These are phyloP conservation scores for Chydorus sphaericus DNA, from an alignment of 2,888 invertebrate genomes.

Conservation along the genomic window DNA sequence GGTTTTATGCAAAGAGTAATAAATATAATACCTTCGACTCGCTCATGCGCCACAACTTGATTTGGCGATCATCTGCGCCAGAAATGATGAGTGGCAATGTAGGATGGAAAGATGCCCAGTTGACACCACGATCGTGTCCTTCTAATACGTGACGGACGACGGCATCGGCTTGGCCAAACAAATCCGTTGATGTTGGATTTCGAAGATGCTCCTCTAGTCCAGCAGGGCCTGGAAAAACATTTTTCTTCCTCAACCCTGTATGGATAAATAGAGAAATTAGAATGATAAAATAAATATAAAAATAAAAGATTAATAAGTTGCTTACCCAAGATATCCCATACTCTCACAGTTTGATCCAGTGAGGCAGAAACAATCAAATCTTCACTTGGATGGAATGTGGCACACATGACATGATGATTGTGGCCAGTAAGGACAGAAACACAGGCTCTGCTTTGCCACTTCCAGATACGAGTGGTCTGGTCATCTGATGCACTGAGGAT, in stretches of 20 bases:
- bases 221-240: slow-evolving; percentile 78
- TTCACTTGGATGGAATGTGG: slow-evolving; percentile 90
- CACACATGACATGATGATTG: slow-evolving; percentile 99
- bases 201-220: slow-evolving; percentile 64
- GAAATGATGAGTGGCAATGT: slow-evolving; percentile 87
- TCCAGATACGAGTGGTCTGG: slow-evolving; percentile 98
- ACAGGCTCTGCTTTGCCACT: slow-evolving; percentile 97
- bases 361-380: slow-evolving; percentile 96
- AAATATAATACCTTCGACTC: slow-evolving; percentile 59
- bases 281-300: background rate
- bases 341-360: slow-evolving; percentile 91
- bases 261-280: background rate
- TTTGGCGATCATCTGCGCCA: slow-evolving; percentile 95
- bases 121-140: slow-evolving; percentile 93
- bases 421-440: slow-evolving; percentile 91
- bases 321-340: slow-evolving; percentile 90
- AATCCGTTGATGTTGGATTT: slow-evolving; percentile 66
- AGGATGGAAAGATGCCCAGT: slow-evolving; percentile 97
- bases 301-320: background rate
- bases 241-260: slow-evolving; percentile 79
- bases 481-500: slow-evolving; percentile 97
- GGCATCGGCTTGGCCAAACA: slow-evolving; percentile 91
- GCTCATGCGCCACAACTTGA: slow-evolving; percentile 98
- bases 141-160: slow-evolving; percentile 80
- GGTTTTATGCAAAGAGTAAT: too few relatives aligned